Evolutionary conservation across 2,797 vertebrate genomes (phyloP), one percentile per base, ranked within the genome.

Genomic region (Lophotriccus pileatus): DNA sequence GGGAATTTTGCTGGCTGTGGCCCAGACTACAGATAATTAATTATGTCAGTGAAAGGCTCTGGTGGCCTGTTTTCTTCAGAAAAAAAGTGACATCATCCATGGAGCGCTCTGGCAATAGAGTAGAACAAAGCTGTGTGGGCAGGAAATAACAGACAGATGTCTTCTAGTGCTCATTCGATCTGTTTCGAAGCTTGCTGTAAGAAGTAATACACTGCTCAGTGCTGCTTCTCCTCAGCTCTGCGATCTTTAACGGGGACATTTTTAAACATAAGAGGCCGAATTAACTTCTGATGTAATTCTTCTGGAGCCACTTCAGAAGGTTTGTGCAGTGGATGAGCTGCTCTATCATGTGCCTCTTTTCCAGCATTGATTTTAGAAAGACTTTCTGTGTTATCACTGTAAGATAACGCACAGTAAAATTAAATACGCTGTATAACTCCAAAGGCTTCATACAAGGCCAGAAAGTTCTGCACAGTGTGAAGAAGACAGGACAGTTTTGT

Each of bases 71-170:
- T 97, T 97, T 97, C 95, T 98, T 98, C 97, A 98, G 97, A 97
- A 96, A 97, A 97, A 97, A 97, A 97, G 96, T 98, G 98, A 98
- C 98, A 97, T 98, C 98, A 98, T 98, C 94, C 90, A 88, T 97
- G 93, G 93, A 97, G 92, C 87, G 94, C 95, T 97, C 96, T 98
- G 98, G 98, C 97, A 98, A 94, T 97, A 96, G 97, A 97, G 95
- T 90, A 97, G 96, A 98, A 98, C 96, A 98, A 98, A 98, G 97
- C 96, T 98, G 95, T 93, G 96, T 97, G 96, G 96, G 96, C 97
- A 97, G 97, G 97, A 98, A 98, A 98, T 97, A 98, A 98, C 97
- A 97, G 97, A 96, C 97, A 98, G 97, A 98, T 98, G 98, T 98
- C 97, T 97, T 92, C 81, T 92, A 95, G 95, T 50, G 90, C 95